A percentile compares a stretch with the other conserved stretches of the same genome.
These are phyloP conservation scores for Pemphredon lugubris DNA, from an alignment of 2,888 invertebrate genomes.

Conservation along the genomic window DNA sequence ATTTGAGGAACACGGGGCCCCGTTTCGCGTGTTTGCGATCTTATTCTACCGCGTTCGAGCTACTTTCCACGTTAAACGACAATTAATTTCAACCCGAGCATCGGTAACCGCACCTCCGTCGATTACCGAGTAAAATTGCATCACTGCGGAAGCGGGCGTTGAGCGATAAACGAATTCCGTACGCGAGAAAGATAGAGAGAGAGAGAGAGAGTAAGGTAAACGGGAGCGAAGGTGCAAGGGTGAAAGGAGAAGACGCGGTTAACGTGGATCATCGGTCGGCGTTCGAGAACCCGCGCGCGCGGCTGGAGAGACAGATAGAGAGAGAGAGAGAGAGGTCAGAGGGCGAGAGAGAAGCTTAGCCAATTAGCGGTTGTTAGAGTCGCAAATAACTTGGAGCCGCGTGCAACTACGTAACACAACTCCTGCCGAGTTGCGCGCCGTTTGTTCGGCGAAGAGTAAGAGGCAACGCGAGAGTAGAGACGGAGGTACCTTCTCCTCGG, in stretches of 20 bases:
- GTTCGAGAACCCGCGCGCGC: no score
- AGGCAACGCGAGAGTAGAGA: slow-evolving; percentile 41
- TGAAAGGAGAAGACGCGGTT: background rate
- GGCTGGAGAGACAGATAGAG: background rate
- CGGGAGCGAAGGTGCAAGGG: no score
- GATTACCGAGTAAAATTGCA: no score
- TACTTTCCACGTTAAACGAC: no score
- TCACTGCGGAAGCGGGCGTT: no score
- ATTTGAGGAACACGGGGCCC: no score
- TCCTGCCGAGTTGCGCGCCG: slow-evolving; percentile 54
- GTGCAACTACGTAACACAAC: slow-evolving; percentile 37
- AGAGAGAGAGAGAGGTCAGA: background rate
- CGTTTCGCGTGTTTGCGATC: slow-evolving; percentile 2
- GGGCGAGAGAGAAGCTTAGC: slow-evolving; percentile 46
- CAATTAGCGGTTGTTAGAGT: slow-evolving; percentile 75
- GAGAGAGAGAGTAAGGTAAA: no score
- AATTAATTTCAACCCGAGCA: no score
- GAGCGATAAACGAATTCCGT: no score
- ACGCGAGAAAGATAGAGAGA: no score
- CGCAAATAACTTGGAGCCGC: slow-evolving; percentile 70
- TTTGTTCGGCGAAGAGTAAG: slow-evolving; percentile 47
- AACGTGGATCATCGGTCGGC: background rate
- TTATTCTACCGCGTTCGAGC: background rate
- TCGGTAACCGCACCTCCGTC: no score
- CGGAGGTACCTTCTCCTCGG: slow-evolving; percentile 49